Evolutionary conservation across 2,797 vertebrate genomes (phyloP), one percentile per base, ranked within the genome.

Genomic region (Gobio occitaniae): DNA sequence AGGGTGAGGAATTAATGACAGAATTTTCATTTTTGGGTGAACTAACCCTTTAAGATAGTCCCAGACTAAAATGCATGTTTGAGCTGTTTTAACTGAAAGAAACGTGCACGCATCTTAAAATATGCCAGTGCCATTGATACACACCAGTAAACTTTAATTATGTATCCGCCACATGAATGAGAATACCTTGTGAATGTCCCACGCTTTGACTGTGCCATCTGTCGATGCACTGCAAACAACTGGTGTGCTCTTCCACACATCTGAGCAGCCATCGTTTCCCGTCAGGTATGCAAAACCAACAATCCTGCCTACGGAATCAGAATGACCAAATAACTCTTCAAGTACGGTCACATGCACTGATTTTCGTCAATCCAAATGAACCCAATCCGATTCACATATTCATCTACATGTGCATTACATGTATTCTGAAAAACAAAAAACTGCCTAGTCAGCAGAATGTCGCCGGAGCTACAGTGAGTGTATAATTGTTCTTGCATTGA

Each of bases 121-220:
- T 44, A 41, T 41, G 8, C 9, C 41, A 44, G 41, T 44, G 41
- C 41, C 8, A 44, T 44, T 44, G 41, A 44, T 44, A 44, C 61
- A 4, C 61, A 66, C 41, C 41, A 44, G 41, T 44, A 10, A 9
- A 44, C 11, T 52, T 52, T 21, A 0, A 2, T 41, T 7, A 54
- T 32, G 29, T 19, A n/a, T 72, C 12, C 12, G 3, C 63, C 63
- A 21, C 63, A 29, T 41, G 6, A 32, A 47, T 3, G 9, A 52
- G 47, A 5, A 36, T 84, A 93, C 93, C 93, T 93, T 95, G 25
- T 91, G 92, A 88, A 96, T 69, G 71, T 93, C 91, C 95, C 96
- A 96, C 3, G 96, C 95, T 88, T 93, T 93, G 61, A 95, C 86
- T 0, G 94, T 95, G 1, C 95, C 93, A 29, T 96, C 95, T 13